Conservation (phyloP, 30 jellyfish, hydroid and myxozoan genomes). For the Pseudorhiza aurosa region DNA sequence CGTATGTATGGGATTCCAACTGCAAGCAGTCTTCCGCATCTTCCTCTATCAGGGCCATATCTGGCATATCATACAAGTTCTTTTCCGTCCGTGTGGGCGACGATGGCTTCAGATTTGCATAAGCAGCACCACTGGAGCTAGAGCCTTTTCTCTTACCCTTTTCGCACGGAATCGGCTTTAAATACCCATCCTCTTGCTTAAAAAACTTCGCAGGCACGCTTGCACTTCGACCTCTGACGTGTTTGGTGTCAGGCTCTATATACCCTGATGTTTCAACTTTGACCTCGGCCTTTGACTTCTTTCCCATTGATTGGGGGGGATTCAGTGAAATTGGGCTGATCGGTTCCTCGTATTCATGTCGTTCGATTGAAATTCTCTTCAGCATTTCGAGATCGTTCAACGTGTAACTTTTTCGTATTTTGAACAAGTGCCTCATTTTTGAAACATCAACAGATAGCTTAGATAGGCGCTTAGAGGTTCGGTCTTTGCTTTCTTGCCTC, state of each 20-base stretch:
- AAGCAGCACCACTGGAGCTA: conserved; percentile 1
- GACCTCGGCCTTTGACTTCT: background rate
- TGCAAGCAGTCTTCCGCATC: conserved; percentile 17
- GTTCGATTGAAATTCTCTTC: conserved; percentile 50
- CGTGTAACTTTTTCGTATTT: conserved; percentile 54
- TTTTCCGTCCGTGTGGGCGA: conserved; percentile 45
- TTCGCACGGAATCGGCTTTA: conserved; percentile 45
- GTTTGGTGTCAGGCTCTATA: conserved; percentile 41
- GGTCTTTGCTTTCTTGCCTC: conserved; percentile 7
- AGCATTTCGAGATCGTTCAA: conserved; percentile 57
- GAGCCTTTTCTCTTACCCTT: conserved; percentile 39
- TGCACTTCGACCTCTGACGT: conserved; percentile 47
- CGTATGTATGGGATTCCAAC: conserved; percentile 15
- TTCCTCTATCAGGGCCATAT: conserved; percentile 31
- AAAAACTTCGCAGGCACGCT: conserved; percentile 57
- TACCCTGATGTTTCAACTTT: conserved; percentile 26
- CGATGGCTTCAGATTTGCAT: conserved; percentile 35
- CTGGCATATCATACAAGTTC: conserved; percentile 63
- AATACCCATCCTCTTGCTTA: conserved; percentile 17
- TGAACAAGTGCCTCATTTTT: conserved; percentile 60
- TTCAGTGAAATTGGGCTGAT: conserved; percentile 37
- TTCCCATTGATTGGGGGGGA: background rate
- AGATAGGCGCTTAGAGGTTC: conserved; percentile 37
- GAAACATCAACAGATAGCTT: conserved; percentile 52
- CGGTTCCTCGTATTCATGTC: conserved; percentile 58